Evolutionary conservation across 1,140 invertebrate genomes (phyloP).

Genomic region (Samia ricini): DNA sequence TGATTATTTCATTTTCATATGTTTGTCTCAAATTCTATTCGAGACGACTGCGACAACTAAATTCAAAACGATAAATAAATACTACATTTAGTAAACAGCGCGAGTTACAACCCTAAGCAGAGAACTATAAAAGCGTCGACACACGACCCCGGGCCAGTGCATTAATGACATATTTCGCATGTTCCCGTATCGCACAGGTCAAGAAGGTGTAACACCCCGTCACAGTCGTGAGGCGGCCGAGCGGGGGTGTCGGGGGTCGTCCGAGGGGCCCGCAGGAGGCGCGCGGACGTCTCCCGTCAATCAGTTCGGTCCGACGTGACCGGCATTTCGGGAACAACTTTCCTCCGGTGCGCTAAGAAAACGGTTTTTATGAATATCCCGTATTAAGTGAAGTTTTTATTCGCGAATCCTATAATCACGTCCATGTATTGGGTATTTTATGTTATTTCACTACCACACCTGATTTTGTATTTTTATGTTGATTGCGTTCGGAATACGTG

Average conservation of each 20-base stretch:
- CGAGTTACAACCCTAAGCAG: not conserved
- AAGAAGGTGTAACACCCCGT: conserved; percentile 35
- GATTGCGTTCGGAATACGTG: too few relatives aligned
- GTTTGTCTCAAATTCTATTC: too few relatives aligned
- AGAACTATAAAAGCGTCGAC: not conserved
- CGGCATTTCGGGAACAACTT: conserved; percentile 33
- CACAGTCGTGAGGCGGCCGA: conserved; percentile 36
- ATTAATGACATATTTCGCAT: conserved; percentile 75
- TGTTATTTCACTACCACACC: too few relatives aligned
- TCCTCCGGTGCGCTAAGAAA: conserved; percentile 45
- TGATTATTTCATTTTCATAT: too few relatives aligned
- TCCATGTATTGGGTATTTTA: conserved; percentile 33
- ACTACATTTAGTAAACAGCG: too few relatives aligned
- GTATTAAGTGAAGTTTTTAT: conserved; percentile 40
- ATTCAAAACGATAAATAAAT: too few relatives aligned
- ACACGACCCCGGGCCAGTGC: conserved; percentile 34
- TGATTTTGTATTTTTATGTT: too few relatives aligned
- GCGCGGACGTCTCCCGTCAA: conserved; percentile 72
- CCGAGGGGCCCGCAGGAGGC: conserved; percentile 46
- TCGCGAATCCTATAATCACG: conserved; percentile 37
- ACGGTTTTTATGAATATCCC: conserved; percentile 48
- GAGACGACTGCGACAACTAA: too few relatives aligned
- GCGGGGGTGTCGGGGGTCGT: conserved; percentile 10
- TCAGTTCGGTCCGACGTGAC: conserved; percentile 69
- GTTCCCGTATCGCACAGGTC: conserved; percentile 64